Conservation (phyloP, 2,113 vertebrate genomes). For the Thamnophis sirtalis region DNA sequence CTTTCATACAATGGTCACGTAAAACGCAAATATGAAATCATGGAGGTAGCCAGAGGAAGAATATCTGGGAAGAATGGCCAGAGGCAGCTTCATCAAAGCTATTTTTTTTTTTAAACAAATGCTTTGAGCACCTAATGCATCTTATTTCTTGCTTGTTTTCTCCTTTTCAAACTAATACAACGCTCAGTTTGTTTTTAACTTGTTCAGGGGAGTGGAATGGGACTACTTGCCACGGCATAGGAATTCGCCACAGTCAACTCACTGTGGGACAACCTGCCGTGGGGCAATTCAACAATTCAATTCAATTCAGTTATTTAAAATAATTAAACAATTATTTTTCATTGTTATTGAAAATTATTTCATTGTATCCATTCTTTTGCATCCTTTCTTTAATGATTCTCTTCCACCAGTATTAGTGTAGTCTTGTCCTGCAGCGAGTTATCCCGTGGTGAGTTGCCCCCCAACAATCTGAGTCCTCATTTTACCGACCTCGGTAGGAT, state of each 20-base stretch:
- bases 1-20: neutral
- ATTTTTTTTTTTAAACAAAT: constrained; percentile 12
- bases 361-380: neutral
- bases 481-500: too few species aligned
- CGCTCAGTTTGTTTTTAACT: neutral
- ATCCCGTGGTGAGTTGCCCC: neutral
- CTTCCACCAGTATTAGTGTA: neutral
- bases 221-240: neutral
- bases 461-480: neutral
- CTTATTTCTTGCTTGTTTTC: constrained; percentile 7
- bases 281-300: neutral
- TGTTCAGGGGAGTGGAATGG: neutral
- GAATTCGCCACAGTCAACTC: neutral
- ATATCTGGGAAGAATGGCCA: constrained; percentile 25
- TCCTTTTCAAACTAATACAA: neutral
- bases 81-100: constrained; percentile 8
- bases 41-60: neutral
- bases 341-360: neutral
- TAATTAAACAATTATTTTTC: neutral
- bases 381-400: neutral
- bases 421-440: neutral
- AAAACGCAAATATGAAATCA: neutral
- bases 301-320: neutral
- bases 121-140: neutral
- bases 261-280: neutral